Base-by-base conservation (phyloP, 2,888 invertebrate species). In the Glaucopsyche alexis region DNA sequence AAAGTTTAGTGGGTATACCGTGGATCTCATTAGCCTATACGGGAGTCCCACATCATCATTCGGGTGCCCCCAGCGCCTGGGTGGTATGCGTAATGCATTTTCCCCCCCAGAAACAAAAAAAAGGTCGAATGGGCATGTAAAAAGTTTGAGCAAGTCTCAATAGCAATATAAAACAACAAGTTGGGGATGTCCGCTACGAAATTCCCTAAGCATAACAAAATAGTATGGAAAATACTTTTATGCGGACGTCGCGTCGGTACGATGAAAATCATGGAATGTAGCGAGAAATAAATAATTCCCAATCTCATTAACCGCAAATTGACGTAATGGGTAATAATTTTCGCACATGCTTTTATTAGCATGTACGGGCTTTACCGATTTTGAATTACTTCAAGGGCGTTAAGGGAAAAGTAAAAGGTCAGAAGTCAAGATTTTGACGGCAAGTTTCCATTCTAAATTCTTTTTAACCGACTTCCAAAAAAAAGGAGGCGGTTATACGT, bases 311-410 rank as follows among this genome's bases (percentile, higher is more conserved):
- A 60, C 60, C 60, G 7, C 60, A 29, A 60, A 14, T 29, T 67
- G 42, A 19, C 38, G 9, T 16, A 42, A 67, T 9, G 7, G 67
- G 45, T 16, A 19, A 42, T 45, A 16, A 66, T 66, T 67, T 67
- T 67, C 16, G 45, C 67, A 45, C 42, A 45, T 67, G 45, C 45
- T 67, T 8, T 55, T 55, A 55, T 19, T 3, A 47, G 29, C 49
- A 42, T 13, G 9, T 69, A 42, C 67, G 49, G 69, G 49, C 7
- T 16, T 69, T 69, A 49, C 69, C 69, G 29, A 47, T 67, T 67
- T 72, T 73, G 72, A 60, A 71, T 71, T 73, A 14, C 75, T 19
- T 67, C 55, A 65, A 72, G 73, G 74, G 42, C 47, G 19, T 7
- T 8, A 42, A 67, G 13, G 47, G 45, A 42, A 42, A 47, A 67